Percentiles rank a stretch among this genome's conserved stretches.
Conservation (phyloP, 1,140 invertebrate species). For the Cotesia chilonis region DNA sequence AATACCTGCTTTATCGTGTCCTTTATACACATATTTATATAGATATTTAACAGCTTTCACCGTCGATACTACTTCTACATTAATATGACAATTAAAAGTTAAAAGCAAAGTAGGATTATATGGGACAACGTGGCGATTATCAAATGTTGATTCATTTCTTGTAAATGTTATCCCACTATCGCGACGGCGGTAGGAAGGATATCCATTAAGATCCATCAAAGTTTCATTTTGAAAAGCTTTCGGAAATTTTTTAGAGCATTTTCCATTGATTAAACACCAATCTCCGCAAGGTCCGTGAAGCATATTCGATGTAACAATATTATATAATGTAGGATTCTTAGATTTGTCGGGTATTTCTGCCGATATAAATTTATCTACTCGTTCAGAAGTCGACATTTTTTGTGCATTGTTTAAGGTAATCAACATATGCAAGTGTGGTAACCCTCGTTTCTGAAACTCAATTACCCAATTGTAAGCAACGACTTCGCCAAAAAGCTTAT, state of each 20-base stretch:
- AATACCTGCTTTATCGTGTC: not conserved
- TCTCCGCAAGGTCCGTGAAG: too few species aligned
- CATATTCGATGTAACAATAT: too few species aligned
- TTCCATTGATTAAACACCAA: conserved; percentile 47
- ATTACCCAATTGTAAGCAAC: not conserved
- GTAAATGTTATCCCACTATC: conserved; percentile 27
- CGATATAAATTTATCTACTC: conserved; percentile 42
- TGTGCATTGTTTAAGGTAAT: conserved; percentile 37
- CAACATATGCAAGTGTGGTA: conserved; percentile 41
- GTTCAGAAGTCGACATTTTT: conserved; percentile 29
- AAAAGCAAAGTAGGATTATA: conserved; percentile 19
- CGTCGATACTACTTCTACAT: conserved; percentile 32
- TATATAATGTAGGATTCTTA: too few species aligned
- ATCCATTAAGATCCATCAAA: conserved; percentile 33
- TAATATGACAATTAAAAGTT: conserved; percentile 30
- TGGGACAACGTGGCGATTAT: conserved; percentile 34
- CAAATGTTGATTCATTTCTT: conserved; percentile 8
- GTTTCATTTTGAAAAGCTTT: conserved; percentile 45
- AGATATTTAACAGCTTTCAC: conserved; percentile 38
- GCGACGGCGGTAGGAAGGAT: conserved; percentile 35
- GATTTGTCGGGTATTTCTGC: too few species aligned
- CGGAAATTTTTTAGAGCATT: conserved; percentile 56
- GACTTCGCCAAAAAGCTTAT: not conserved
- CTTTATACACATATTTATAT: not conserved
- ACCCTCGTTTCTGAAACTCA: conserved; percentile 5